These are phyloP conservation scores for Austrofundulus limnaeus DNA, from an alignment of 2,113 vertebrate genomes.

Conservation along the genomic window DNA sequence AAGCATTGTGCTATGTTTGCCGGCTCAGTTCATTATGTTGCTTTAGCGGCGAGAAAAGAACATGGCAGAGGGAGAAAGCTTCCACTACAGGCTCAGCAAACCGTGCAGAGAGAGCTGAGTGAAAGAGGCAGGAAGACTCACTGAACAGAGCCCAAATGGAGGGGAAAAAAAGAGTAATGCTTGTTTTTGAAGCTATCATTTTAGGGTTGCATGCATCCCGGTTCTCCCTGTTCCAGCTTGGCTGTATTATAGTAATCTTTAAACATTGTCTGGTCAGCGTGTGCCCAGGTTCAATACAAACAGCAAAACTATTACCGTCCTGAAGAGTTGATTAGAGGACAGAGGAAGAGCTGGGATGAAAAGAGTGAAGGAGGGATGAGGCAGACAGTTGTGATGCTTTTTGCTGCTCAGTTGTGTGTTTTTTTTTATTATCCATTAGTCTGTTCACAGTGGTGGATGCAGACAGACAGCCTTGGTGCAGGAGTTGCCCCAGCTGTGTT, in stretches of 20 bases:
- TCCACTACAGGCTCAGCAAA: not conserved
- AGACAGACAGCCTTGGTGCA: conserved; percentile 17
- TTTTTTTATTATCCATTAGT: conserved; percentile 23
- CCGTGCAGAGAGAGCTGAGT: conserved; percentile 1
- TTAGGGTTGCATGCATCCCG: conserved; percentile 2
- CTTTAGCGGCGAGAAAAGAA: conserved; percentile 6
- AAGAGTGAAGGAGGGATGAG: not conserved
- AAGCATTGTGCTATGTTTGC: conserved; percentile 2
- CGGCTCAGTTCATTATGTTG: conserved; percentile 10
- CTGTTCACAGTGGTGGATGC: conserved; percentile 20
- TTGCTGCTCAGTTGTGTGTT: conserved; percentile 7
- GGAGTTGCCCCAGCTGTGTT: conserved; percentile 26
- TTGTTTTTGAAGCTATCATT: conserved; percentile 23
- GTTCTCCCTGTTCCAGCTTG: conserved; percentile 12
- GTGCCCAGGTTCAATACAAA: conserved; percentile 8
- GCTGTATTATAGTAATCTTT: conserved; percentile 16
- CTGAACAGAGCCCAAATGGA: conserved; percentile 8
- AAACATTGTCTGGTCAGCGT: conserved; percentile 12
- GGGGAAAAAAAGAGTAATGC: not conserved
- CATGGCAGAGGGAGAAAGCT: not conserved
- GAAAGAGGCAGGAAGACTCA: not conserved
- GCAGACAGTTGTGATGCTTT: not conserved
- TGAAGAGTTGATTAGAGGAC: not conserved
- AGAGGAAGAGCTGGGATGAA: not conserved
- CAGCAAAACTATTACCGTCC: conserved; percentile 1